These are phyloP conservation scores for Sapayoa aenigma DNA, from an alignment of 2,113 vertebrate species.

Conservation along the genomic window DNA sequence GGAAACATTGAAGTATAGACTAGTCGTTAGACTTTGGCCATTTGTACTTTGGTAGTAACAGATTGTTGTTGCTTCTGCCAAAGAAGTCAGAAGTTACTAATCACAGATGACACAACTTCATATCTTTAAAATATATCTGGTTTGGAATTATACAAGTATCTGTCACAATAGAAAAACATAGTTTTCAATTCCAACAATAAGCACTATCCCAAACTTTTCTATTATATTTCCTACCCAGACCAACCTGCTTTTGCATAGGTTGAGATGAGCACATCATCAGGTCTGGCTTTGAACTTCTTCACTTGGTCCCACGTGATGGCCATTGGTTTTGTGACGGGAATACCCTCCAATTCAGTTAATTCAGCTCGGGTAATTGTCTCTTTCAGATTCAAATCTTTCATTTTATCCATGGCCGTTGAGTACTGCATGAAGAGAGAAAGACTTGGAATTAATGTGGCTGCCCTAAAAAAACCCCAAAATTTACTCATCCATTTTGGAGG, in stretches of 20 bases:
- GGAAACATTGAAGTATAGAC: neutral
- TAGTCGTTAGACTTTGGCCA: neutral
- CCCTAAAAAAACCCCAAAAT: neutral
- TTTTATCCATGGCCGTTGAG: conserved; percentile 34
- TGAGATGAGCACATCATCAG: conserved; percentile 71
- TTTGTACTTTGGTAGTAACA: neutral
- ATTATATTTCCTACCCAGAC: neutral
- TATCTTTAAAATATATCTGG: neutral
- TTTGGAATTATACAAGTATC: neutral
- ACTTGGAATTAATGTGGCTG: neutral
- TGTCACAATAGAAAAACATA: neutral
- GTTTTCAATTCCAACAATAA: neutral
- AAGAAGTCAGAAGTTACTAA: neutral
- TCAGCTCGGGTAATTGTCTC: accelerated
- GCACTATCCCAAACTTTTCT: neutral
- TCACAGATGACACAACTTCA: neutral
- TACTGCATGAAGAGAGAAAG: neutral
- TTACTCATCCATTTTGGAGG: neutral
- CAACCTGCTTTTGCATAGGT: conserved; percentile 73
- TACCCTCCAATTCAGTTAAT: conserved; percentile 32
- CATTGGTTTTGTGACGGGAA: neutral
- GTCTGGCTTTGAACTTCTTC: conserved; percentile 70
- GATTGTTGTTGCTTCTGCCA: neutral
- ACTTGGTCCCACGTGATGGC: conserved; percentile 38
- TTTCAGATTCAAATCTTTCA: conserved; percentile 33